Conservation (phyloP, 2,797 vertebrate genomes). For the Typhlichthys eigenmanni region DNA sequence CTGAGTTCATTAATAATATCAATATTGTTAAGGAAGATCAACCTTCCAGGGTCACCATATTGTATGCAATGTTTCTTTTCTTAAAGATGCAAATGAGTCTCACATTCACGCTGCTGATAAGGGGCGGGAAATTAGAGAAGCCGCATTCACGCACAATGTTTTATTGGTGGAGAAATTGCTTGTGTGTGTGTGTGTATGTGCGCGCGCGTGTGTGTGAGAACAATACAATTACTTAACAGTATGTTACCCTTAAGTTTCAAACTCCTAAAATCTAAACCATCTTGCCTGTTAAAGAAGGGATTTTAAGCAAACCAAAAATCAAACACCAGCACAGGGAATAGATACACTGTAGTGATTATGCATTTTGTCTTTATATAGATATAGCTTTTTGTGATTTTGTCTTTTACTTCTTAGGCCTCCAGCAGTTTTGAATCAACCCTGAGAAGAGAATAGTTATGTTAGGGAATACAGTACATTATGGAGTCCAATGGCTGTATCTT, state of each 20-base stretch:
- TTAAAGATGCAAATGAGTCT: too few relatives aligned
- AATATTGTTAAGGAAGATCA: too few relatives aligned
- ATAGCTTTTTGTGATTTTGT: conserved; percentile 46
- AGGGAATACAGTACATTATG: conserved; percentile 39
- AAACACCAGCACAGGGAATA: conserved; percentile 76
- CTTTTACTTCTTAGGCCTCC: conserved; percentile 50
- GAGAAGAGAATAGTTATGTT: conserved; percentile 67
- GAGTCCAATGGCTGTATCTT: conserved; percentile 65
- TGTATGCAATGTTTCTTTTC: too few relatives aligned
- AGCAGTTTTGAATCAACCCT: conserved; percentile 60
- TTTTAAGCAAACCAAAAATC: conserved; percentile 68
- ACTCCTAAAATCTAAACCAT: conserved; percentile 24
- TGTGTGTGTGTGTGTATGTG: conserved; percentile 15
- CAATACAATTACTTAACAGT: conserved; percentile 60
- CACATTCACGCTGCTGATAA: too few relatives aligned
- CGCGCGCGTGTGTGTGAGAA: conserved; percentile 26
- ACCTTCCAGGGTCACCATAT: too few relatives aligned
- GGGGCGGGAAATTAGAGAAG: conserved; percentile 7
- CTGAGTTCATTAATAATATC: too few relatives aligned
- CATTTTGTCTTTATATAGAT: conserved; percentile 34
- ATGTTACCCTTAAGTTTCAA: conserved; percentile 27
- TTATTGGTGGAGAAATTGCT: conserved; percentile 28
- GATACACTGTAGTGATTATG: conserved; percentile 55
- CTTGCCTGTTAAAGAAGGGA: conserved; percentile 47
- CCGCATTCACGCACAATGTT: conserved; percentile 37